Base-by-base conservation (phyloP, 2,797 vertebrate genomes). In the Enoplosus armatus region DNA sequence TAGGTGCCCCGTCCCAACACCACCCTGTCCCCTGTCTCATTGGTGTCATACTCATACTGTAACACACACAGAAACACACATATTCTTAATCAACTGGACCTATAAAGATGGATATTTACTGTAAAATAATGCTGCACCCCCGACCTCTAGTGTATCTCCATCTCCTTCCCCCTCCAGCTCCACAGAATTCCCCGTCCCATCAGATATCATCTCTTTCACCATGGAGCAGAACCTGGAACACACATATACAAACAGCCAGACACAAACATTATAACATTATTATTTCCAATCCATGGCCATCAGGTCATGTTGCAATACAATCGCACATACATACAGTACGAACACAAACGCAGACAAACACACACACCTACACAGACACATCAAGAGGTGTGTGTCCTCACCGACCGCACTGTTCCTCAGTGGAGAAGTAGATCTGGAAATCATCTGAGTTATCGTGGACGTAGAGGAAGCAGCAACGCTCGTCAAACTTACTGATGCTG, bases 391-490 rank as follows among this genome's bases (percentile, higher is more conserved):
- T 65, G 82, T 79, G 82, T 84, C 93, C 96, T 96, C 84, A 99
- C 98, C 98, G 97, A 89, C 90, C 96, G 71, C 98, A 98, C 14
- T 97, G 98, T 43, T 95, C 95, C 94, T 98, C 96, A 0, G 97
- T 98, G 80, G 98, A 98, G 94, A 98, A 99, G 92, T 97, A 99
- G 92, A 99, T 97, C 94, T 99, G 97, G 95, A 99, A 99, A 93
- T 99, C 97, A 8, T 99, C 97, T 0, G 96, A 98, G 93, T 99
- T 99, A 81, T 98, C 96, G 55, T 97, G 96, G 78, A 99, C 96
- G 56, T 98, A 98, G 54, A 99, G 95, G 95, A 99, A 99, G 91
- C 98, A 99, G 90, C 97, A 99, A 5, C 97, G 96, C 88, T 98
- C 98, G 53, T 99, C 98, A 81, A 98, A 98, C 91, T 98, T 98